Conservation (phyloP, 2,797 vertebrate genomes). For the Neomorphus geoffroyi region DNA sequence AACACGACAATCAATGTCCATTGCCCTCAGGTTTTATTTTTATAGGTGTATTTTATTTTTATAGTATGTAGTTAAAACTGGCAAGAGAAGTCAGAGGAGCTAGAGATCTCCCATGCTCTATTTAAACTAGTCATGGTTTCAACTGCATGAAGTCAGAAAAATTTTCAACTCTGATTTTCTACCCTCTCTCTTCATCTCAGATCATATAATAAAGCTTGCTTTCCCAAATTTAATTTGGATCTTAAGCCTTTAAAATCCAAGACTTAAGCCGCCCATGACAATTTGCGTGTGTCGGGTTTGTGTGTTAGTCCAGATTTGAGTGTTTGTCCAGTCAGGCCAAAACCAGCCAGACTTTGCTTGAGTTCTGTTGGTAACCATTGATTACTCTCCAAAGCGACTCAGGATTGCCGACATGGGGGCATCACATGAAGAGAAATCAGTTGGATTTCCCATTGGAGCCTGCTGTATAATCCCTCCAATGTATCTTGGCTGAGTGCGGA, state of each 20-base stretch:
- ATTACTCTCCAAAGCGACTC: not conserved
- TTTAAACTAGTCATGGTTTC: not conserved
- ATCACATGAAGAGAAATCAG: not conserved
- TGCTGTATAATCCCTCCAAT: rapidly evolving
- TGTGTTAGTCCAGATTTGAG: not conserved
- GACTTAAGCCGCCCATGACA: rapidly evolving
- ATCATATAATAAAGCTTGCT: not conserved
- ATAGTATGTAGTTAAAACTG: not conserved
- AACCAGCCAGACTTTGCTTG: not conserved
- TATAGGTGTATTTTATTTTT: not conserved
- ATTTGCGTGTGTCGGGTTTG: not conserved
- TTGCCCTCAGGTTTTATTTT: not conserved
- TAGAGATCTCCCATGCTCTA: not conserved
- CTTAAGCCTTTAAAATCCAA: not conserved
- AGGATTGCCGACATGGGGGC: not conserved
- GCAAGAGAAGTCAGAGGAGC: not conserved
- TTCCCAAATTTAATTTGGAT: not conserved
- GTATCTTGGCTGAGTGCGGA: not conserved
- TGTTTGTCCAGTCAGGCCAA: not conserved
- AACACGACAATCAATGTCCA: not conserved
- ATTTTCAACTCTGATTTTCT: not conserved
- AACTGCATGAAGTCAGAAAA: not conserved
- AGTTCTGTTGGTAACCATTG: not conserved
- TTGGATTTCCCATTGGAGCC: not conserved
- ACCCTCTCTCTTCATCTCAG: not conserved